Evolutionary conservation across 2,888 invertebrate genomes (phyloP), one percentile per base, ranked within the genome.

Genomic region (Lasioglossum malachurum): DNA sequence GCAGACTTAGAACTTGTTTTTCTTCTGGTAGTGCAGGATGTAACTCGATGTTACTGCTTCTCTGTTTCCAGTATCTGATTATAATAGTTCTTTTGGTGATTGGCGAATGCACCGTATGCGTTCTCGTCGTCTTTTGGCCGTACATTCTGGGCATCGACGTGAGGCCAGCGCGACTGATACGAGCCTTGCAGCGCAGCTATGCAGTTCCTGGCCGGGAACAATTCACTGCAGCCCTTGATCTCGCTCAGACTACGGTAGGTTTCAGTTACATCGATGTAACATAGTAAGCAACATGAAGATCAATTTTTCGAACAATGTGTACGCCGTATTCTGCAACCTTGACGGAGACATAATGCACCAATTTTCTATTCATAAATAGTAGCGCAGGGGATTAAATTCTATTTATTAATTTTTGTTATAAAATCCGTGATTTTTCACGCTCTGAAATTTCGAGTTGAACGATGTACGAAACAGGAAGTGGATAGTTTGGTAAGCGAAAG

Each of bases 161-260:
- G 89, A 96, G 97, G 73, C 96, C 96, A 57, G 96, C 97, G 1
- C 97, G 97, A 87, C 96, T 98, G 88, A 96, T 97, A 3, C 97
- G 97, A 86, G 96, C 97, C 0, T 95, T 98, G 88, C 98, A 98
- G 94, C 96, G 97, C 2, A 97, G 97, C 94, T 98, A 98, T 94
- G 98, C 98, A 1, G 96, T 97, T 38, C 97, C 98, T 0, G 98
- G 98, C 35, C 96, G 96, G 69, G 96, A 96, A 91, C 97, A 97
- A 93, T 98, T 98, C 94, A 98, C 98, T 8, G 97, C 97, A 38
- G 98, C 98, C 14, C 96, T 98, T 87, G 98, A 98, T 95, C 96
- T 98, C 80, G 97, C 97, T 0, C 98, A 98, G 95, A 97, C 97
- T 0, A 91, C 89, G 86, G 95, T 95, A 89, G 85, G 78, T 88